Conservation (phyloP, 2,113 vertebrate genomes). For the Aldabrachelys gigantea region DNA sequence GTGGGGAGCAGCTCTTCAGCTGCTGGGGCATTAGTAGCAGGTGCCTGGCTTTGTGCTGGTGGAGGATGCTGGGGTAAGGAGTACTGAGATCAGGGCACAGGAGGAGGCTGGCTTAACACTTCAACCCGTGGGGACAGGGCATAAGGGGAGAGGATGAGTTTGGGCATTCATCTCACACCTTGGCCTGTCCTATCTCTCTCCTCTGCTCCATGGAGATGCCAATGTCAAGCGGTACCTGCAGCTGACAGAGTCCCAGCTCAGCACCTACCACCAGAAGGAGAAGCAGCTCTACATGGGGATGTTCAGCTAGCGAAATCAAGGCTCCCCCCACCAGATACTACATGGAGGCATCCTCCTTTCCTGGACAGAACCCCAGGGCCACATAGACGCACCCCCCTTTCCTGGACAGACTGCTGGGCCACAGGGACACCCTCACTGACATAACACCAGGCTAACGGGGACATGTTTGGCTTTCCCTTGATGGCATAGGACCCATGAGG, state of each 20-base stretch:
- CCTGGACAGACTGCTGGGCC: not conserved
- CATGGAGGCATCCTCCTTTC: not conserved
- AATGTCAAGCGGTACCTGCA: slow-evolving; percentile 86
- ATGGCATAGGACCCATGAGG: not conserved
- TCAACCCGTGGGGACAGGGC: not conserved
- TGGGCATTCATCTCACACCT: not conserved
- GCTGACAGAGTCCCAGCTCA: slow-evolving; percentile 84
- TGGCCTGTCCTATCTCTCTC: not conserved
- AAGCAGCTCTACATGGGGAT: slow-evolving; percentile 88
- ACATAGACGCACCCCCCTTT: not conserved
- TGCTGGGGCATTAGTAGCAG: not conserved
- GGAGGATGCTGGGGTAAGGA: not conserved
- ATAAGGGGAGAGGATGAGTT: not conserved
- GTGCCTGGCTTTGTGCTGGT: not conserved
- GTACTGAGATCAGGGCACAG: not conserved
- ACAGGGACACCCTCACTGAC: not conserved
- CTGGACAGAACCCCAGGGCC: not conserved
- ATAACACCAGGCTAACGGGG: not conserved
- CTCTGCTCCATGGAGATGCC: slow-evolving; percentile 75
- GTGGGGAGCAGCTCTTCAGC: not conserved
- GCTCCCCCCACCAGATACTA: not conserved
- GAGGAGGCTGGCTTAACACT: not conserved
- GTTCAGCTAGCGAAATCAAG: slow-evolving; percentile 74
- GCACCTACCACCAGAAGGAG: slow-evolving; percentile 82
- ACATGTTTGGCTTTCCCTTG: not conserved